Evolutionary conservation across 2,797 vertebrate genomes (phyloP).

Genomic region (Triplophysa yarkandensis): DNA sequence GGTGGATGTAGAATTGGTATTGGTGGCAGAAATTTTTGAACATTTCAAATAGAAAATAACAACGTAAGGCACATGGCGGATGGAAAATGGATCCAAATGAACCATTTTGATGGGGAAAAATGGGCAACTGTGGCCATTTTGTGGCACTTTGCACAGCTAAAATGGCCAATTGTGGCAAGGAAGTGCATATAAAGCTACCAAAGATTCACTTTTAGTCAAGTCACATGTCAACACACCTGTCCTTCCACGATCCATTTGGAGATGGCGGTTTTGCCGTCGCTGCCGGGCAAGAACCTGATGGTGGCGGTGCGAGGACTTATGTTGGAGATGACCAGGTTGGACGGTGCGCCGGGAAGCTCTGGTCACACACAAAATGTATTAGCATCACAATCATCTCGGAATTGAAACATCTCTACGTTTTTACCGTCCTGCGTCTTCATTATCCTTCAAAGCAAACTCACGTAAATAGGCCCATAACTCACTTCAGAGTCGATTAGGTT

Average conservation of each 20-base stretch:
- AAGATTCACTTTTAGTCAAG: background rate
- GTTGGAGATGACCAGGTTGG: conserved; percentile 93
- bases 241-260: conserved; percentile 91
- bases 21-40: background rate
- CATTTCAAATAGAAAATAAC: background rate
- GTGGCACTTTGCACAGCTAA: background rate
- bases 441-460: conserved; percentile 47
- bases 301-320: conserved; percentile 92
- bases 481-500: conserved; percentile 43
- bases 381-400: conserved; percentile 32
- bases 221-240: conserved; percentile 75
- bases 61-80: background rate
- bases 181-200: no score
- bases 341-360: conserved; percentile 93
- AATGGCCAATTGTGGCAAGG: background rate
- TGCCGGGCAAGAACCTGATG: conserved; percentile 85
- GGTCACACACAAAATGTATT: conserved; percentile 43
- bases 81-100: background rate
- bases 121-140: no score
- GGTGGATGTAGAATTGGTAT: background rate
- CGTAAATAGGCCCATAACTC: conserved; percentile 44
- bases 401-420: conserved; percentile 27
- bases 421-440: conserved; percentile 31
- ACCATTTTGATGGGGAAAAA: background rate
- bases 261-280: conserved; percentile 89